Base-by-base conservation (phyloP, 2,888 invertebrate species). In the Drosophila kambysellisi region DNA sequence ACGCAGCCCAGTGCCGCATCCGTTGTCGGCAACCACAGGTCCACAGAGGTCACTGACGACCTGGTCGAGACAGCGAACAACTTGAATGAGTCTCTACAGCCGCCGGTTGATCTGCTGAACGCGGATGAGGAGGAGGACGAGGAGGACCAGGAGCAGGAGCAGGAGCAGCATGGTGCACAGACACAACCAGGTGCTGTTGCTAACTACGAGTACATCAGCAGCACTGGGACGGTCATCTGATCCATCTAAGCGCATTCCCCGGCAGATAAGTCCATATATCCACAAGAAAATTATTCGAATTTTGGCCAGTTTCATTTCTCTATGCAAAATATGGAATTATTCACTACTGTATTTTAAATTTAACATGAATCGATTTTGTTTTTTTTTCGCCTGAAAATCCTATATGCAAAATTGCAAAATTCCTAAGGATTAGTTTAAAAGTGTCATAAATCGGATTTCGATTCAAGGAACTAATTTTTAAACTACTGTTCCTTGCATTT, bases 1-100 rank as follows among this genome's bases (percentile, higher is more conserved):
- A 78, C 87, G 0, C 87, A 81, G 59, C 87, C 87, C 17, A 91
- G 54, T 17, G 39, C 32, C 11, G 35, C 35, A 11, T 2, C 57
- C 11, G 37, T 39, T 4, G 6, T 4, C 7, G 43, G n/a, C 35
- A 29, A n/a, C 12, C 8, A 48, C 11, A 25, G 7, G n/a, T 56
- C n/a, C 15, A 5, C 58, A n/a, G 77, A 46, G n/a, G 8, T 46
- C 25, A 20, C 12, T 0, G 20, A 29, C 7, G 32, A 52, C 12
- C 52, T n/a, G 20, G 20, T 15, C 15, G 46, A 57, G 17, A 20
- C 43, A 11, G 15, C 32, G 1, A 57, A 32, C 15, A 32, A 5
- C 8, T 20, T 46, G 17, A 20, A 57, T 41, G 57, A 57, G 57
- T 11, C 20, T 15, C n/a, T 57, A 9, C 46, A 51, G 11, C 39